A percentile compares a stretch with the other conserved stretches of the same genome.
These are phyloP conservation scores for Cyanocitta stelleri DNA, from an alignment of 2,113 vertebrate genomes.

Conservation along the genomic window DNA sequence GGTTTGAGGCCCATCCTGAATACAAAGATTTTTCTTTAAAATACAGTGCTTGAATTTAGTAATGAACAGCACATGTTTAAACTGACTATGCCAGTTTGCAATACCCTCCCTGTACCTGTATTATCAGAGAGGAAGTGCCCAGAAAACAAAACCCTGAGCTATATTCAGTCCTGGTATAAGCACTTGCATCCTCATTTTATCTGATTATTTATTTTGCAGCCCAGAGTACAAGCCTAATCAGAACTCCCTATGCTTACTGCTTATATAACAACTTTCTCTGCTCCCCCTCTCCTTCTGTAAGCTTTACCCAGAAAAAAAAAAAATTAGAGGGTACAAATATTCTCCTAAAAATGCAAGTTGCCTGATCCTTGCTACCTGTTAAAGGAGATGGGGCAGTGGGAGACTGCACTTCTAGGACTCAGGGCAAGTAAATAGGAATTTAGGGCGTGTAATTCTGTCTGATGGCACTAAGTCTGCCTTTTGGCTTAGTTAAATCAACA, in stretches of 20 bases:
- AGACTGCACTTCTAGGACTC: neutral
- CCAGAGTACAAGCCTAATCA: neutral
- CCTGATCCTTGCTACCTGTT: neutral
- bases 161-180: neutral
- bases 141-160: neutral
- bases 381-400: neutral
- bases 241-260: neutral
- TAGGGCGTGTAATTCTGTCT: neutral
- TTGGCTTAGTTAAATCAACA: neutral
- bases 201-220: neutral
- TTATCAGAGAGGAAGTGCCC: neutral
- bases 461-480: neutral
- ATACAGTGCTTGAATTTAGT: neutral
- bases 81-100: neutral
- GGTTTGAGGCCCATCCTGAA: neutral
- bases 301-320: neutral
- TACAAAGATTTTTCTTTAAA: neutral
- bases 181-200: neutral
- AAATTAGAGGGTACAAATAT: neutral
- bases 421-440: neutral
- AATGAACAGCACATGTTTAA: neutral
- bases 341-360: neutral
- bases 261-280: constrained; percentile 8
- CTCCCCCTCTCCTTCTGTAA: constrained; percentile 34
- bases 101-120: neutral